phyloP scores from a whole-genome alignment of 92 coral and sea anemone genomes.

The Micromussa lordhowensis region DNA sequence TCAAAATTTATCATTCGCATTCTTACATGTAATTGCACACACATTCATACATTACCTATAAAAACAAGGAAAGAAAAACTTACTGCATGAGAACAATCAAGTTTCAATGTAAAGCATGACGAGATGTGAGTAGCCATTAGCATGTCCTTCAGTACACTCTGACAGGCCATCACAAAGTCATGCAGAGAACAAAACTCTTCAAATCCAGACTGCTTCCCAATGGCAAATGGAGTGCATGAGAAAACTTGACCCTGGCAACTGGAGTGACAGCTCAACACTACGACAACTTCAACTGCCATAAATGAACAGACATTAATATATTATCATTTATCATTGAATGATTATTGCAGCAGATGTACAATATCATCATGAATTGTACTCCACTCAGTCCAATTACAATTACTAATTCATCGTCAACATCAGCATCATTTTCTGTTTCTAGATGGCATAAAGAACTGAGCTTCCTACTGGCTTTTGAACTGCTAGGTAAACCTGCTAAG shows the following conservation, averaged over 20 bases:
- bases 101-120: slow-evolving; percentile 91
- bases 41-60: no score
- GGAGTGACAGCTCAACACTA: slow-evolving; percentile 92
- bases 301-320: neutral
- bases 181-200: slow-evolving; percentile 97
- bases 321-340: neutral
- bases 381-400: no score
- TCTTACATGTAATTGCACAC: no score
- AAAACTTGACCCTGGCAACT: slow-evolving; percentile 95
- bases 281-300: slow-evolving; percentile 80
- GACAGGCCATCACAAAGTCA: slow-evolving; percentile 87
- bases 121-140: slow-evolving; percentile 84
- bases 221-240: slow-evolving; percentile 87
- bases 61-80: neutral
- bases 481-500: no score
- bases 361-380: no score
- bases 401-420: no score
- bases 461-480: no score
- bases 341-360: neutral
- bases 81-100: slow-evolving; percentile 96
- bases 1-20: no score
- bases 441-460: no score
- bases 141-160: slow-evolving; percentile 70
- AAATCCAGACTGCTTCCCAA: slow-evolving; percentile 77
- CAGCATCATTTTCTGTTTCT: no score